Evolutionary conservation across 2,113 vertebrate species (phyloP).

Genomic region (Pachypanchax playfairii): DNA sequence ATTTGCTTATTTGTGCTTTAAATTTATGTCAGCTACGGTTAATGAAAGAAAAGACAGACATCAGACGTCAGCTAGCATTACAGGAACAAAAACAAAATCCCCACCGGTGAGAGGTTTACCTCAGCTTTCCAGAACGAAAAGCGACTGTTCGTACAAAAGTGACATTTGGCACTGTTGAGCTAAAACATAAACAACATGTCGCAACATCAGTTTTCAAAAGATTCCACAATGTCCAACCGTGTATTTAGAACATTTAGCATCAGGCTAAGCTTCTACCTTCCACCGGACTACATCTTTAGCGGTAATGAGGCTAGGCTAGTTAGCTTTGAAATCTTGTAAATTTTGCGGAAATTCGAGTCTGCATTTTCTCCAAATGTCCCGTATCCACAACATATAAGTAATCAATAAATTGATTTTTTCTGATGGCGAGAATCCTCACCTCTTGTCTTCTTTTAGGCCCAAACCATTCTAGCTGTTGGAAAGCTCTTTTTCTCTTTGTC

Average conservation of each 20-base stretch:
- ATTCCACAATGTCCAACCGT: neutral
- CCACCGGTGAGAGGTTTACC: neutral
- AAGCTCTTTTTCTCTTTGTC: slow-evolving; percentile 85
- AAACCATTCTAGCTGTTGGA: slow-evolving; percentile 83
- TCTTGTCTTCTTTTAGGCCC: slow-evolving; percentile 85
- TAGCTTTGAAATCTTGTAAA: slow-evolving; percentile 43
- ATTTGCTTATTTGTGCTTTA: neutral
- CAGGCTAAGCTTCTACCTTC: slow-evolving; percentile 39
- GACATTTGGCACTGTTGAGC: neutral
- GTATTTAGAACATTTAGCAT: neutral
- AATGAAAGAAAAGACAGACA: slow-evolving; percentile 43
- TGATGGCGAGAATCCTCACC: slow-evolving; percentile 71
- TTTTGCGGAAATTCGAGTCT: slow-evolving; percentile 37
- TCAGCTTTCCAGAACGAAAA: neutral
- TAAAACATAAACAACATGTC: neutral
- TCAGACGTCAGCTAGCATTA: slow-evolving; percentile 33
- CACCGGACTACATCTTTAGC: slow-evolving; percentile 50
- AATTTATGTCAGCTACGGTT: neutral
- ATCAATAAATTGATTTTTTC: neutral
- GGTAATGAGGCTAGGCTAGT: slow-evolving; percentile 59
- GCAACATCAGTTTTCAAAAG: neutral
- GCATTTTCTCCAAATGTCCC: slow-evolving; percentile 33
- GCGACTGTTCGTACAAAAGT: neutral
- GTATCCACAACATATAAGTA: neutral
- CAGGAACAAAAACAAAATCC: slow-evolving; percentile 48